A percentile compares a stretch with the other conserved stretches of the same genome.
Conservation (phyloP, 2,888 invertebrate genomes). For the Allophyes oxyacanthae region DNA sequence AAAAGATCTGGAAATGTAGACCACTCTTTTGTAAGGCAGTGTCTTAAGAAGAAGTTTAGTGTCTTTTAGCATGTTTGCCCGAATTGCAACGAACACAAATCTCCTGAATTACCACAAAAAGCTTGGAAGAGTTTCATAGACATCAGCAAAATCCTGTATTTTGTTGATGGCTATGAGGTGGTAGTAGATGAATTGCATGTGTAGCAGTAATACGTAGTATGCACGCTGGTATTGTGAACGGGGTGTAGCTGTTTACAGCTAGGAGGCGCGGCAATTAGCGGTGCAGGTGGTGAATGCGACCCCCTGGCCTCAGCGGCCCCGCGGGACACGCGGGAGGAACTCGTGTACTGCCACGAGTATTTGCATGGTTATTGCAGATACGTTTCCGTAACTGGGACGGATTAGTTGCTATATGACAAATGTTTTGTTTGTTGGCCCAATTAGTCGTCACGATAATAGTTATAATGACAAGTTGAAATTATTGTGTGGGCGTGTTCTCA, state of each 20-base stretch:
- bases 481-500: background rate
- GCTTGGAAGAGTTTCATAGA: background rate
- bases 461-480: slow-evolving; percentile 3
- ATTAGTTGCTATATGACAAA: slow-evolving; percentile 34
- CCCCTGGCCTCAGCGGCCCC: slow-evolving; percentile 73
- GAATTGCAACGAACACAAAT: too few species aligned
- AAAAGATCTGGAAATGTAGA: too few species aligned
- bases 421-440: background rate
- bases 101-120: too few species aligned
- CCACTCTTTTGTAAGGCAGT: too few species aligned
- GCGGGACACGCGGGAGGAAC: slow-evolving; percentile 51
- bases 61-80: too few species aligned
- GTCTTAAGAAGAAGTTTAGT: too few species aligned
- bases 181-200: slow-evolving; percentile 11
- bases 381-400: slow-evolving; percentile 70
- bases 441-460: slow-evolving; percentile 4
- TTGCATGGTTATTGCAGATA: slow-evolving; percentile 77
- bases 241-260: slow-evolving; percentile 80
- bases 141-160: background rate
- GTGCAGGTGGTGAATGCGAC: slow-evolving; percentile 85
- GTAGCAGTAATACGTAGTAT: slow-evolving; percentile 51
- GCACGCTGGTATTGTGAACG: slow-evolving; percentile 73
- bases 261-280: slow-evolving; percentile 85
- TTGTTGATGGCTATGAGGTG: too few species aligned
- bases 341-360: slow-evolving; percentile 65